A percentile compares a stretch with the other conserved stretches of the same genome.
phyloP scores from a whole-genome alignment of 2,113 vertebrate genomes.

The Oryzias javanicus region DNA sequence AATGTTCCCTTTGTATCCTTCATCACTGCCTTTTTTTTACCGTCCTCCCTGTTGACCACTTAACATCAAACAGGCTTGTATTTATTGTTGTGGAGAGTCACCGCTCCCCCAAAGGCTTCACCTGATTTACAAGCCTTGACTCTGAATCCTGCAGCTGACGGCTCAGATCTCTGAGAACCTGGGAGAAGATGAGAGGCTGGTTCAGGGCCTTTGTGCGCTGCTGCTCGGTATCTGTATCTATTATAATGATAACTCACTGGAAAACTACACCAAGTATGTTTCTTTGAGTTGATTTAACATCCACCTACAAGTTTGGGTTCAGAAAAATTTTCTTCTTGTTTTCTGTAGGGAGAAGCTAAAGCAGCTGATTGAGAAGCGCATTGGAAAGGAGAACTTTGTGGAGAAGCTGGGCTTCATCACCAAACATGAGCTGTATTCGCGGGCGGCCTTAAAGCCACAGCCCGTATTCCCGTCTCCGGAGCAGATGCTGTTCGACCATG shows the following conservation, averaged over 20 bases:
- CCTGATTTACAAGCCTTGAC: constrained; percentile 28
- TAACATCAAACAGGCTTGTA: neutral
- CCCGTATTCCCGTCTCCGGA: constrained; percentile 90
- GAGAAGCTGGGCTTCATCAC: constrained; percentile 96
- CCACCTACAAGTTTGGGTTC: neutral
- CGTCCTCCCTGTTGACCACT: neutral
- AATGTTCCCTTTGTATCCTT: constrained; percentile 99
- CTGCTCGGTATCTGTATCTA: constrained; percentile 96
- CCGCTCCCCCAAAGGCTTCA: too few species aligned
- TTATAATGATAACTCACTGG: constrained; percentile 97
- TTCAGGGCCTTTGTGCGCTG: constrained; percentile 94
- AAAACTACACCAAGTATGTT: constrained; percentile 91
- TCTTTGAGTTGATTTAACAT: neutral
- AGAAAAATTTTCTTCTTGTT: neutral
- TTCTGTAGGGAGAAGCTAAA: constrained; percentile 91
- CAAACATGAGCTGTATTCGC: constrained; percentile 95
- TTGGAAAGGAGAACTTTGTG: constrained; percentile 96
- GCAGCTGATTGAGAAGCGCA: constrained; percentile 96
- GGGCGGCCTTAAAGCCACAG: constrained; percentile 94
- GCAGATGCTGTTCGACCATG: constrained; percentile 98
- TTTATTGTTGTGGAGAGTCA: too few species aligned
- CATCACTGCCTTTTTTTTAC: neutral
- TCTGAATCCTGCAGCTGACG: constrained; percentile 83
- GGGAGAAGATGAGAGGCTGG: constrained; percentile 94
- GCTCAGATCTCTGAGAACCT: constrained; percentile 98